These are phyloP conservation scores for Asbolus verrucosus DNA, from an alignment of 1,140 invertebrate genomes.

Conservation along the genomic window DNA sequence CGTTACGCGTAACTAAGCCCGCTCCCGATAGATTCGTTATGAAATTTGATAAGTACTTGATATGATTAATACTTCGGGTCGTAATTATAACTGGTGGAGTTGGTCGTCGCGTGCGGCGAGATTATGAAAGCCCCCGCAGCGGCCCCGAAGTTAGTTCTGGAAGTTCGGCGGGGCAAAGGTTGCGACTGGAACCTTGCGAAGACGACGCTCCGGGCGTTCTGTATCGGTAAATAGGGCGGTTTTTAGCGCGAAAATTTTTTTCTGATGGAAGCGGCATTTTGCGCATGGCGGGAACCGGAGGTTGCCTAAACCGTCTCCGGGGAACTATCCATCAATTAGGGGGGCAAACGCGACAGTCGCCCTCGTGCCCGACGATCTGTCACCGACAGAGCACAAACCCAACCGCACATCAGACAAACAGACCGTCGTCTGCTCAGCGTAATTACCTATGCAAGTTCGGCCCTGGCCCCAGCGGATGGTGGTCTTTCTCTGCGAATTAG, in stretches of 20 bases:
- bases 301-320: conserved; percentile 23
- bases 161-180: conserved; percentile 36
- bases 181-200: not conserved
- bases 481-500: too few species aligned
- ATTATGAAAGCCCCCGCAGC: conserved; percentile 29
- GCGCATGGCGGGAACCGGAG: not conserved
- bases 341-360: conserved; percentile 32
- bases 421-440: conserved; percentile 35
- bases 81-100: conserved; percentile 35
- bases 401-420: conserved; percentile 43
- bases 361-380: conserved; percentile 44
- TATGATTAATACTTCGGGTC: conserved; percentile 41
- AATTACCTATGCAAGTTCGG: conserved; percentile 23
- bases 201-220: too few species aligned
- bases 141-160: conserved; percentile 15
- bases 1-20: not conserved
- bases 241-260: too few species aligned
- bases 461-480: too few species aligned
- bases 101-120: conserved; percentile 20
- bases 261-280: too few species aligned
- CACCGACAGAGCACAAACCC: conserved; percentile 44
- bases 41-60: conserved; percentile 45
- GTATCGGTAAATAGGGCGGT: too few species aligned
- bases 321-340: conserved; percentile 48
- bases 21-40: conserved; percentile 27